A percentile compares a stretch with the other conserved stretches of the same genome.
Evolutionary conservation across 2,113 vertebrate species (phyloP).

Genomic region (Panthera tigris): DNA sequence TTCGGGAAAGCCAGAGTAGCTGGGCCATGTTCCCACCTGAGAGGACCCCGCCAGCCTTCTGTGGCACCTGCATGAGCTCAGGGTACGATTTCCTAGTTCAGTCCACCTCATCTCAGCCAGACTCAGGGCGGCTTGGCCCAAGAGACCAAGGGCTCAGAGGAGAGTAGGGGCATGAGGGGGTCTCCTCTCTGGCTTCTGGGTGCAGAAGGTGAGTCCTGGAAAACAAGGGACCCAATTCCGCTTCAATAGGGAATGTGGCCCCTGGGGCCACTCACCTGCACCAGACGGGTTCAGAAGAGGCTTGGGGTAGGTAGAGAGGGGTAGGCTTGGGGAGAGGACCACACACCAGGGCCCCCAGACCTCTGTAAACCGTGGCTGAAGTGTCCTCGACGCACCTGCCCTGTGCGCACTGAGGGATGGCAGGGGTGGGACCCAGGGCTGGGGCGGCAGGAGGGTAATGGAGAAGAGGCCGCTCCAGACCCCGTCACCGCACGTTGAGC

Average conservation of each 20-base stretch:
- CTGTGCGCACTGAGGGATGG: rapidly evolving
- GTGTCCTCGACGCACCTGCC: background rate
- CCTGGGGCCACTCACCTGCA: background rate
- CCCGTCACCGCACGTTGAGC: no score
- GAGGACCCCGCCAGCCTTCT: rapidly evolving
- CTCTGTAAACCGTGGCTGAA: rapidly evolving
- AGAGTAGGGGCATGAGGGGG: rapidly evolving
- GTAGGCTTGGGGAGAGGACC: no score
- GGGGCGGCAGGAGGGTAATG: background rate
- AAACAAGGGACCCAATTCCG: no score
- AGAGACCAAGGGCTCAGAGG: background rate
- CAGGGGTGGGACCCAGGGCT: rapidly evolving
- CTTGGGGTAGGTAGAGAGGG: background rate
- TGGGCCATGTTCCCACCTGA: rapidly evolving
- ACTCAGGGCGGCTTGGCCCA: background rate
- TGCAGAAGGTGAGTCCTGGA: rapidly evolving
- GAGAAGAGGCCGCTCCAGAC: no score
- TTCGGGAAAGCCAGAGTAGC: rapidly evolving
- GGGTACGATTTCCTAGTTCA: rapidly evolving
- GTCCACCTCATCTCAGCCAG: rapidly evolving
- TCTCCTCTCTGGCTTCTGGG: background rate
- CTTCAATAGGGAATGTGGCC: no score
- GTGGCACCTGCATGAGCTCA: rapidly evolving
- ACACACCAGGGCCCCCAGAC: background rate
- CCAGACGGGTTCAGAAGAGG: background rate